Base-by-base conservation (phyloP, 2,888 invertebrate genomes). In the Synanthedon myopaeformis region DNA sequence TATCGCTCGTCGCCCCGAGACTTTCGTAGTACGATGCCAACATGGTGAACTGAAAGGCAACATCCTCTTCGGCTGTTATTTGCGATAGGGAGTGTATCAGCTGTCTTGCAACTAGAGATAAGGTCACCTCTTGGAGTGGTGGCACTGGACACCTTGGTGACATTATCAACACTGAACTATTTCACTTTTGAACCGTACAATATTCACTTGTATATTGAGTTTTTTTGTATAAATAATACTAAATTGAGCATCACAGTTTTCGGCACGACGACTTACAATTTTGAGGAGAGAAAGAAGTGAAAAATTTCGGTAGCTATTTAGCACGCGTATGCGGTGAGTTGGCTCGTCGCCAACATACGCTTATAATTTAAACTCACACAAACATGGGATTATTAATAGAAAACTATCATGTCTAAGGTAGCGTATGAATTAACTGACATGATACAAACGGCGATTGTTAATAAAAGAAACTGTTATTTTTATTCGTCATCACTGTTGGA, bases 1-100 rank as follows among this genome's bases (percentile, higher is more conserved):
- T 91, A 69, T 92, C 91, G 59, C 89, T 90, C 5, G 92, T 92
- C 3, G 91, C 91, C 11, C 91, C 91, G 69, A 89, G 83, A 55
- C 79, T 82, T 54, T 90, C 88, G 63, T 91, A 83, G 72, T 91
- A 91, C 12, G 90, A 89, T 45, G 90, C 89, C 35, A 91, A 81
- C 72, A 91, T 89, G 5, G 89, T 89, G 74, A 91, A 91, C 11
- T 89, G 83, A 41, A 91, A 76, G 11, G 81, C 86, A 10, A 89
- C 80, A 69, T 91, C 91, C 65, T 89, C 82, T 55, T 90, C 89
- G 41, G 90, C 83, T 56, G 91, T 89, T 50, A 91, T 89, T 65
- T 89, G 90, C 51, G 91, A 89, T 45, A 92, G 77, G 35, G 91
- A 86, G 67, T 91, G 89, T 52, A 92, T 91, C 55, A 91, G 70